phyloP scores from a whole-genome alignment of 1,140 invertebrate species.

The Pseudomyrmex gracilis region DNA sequence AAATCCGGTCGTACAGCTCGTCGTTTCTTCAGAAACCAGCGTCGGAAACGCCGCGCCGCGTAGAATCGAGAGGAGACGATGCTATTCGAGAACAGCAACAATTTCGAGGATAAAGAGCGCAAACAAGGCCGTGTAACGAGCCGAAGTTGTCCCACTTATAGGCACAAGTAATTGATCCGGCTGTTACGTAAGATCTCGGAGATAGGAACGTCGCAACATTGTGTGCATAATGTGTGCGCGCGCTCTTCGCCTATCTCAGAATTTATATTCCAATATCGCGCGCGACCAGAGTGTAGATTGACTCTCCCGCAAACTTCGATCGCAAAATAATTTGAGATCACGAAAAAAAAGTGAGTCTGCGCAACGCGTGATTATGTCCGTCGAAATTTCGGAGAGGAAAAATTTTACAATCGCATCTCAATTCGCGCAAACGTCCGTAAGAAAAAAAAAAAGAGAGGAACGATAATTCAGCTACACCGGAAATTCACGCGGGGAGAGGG shows the following conservation, averaged over 20 bases:
- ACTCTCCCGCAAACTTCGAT: too few species aligned
- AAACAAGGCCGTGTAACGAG: slow-evolving; percentile 46
- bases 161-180: slow-evolving; percentile 48
- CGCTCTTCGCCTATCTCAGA: not conserved
- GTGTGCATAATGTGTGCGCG: slow-evolving; percentile 10
- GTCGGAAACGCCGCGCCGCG: slow-evolving; percentile 21
- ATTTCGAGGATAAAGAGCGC: slow-evolving; percentile 53
- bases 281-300: not conserved
- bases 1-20: slow-evolving; percentile 38
- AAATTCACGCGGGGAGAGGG: not conserved
- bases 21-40: slow-evolving; percentile 57
- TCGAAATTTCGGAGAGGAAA: too few species aligned
- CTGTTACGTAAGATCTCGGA: slow-evolving; percentile 28
- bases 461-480: not conserved
- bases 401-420: not conserved
- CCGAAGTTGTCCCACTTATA: slow-evolving; percentile 42
- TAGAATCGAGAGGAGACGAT: not conserved
- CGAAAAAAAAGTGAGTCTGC: too few species aligned
- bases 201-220: slow-evolving; percentile 41
- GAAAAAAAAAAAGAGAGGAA: not conserved
- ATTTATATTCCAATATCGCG: not conserved
- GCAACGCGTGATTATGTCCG: too few species aligned
- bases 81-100: slow-evolving; percentile 34
- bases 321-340: too few species aligned
- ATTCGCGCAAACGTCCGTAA: not conserved